Conservation (phyloP, 2,113 vertebrate genomes). For the Albula goreensis region DNA sequence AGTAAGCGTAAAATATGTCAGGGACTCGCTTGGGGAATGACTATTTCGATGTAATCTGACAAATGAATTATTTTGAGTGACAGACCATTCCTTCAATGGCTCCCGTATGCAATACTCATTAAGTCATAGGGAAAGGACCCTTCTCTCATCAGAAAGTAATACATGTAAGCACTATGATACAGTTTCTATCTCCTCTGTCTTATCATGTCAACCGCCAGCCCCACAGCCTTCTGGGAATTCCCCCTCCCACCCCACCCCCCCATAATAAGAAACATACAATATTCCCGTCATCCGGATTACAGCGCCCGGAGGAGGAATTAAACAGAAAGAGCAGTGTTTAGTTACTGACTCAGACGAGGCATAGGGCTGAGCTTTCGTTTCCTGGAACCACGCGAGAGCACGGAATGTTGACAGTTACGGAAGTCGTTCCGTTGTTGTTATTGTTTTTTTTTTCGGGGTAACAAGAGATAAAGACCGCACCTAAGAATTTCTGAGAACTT, state of each 20-base stretch:
- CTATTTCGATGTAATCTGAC: not conserved
- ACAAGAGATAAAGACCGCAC: not conserved
- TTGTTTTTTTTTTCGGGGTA: not conserved
- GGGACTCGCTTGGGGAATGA: not conserved
- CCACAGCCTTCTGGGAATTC: not conserved
- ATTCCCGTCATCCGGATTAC: not conserved
- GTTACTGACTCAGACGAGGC: not conserved
- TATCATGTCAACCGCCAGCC: not conserved
- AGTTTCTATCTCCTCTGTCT: not conserved
- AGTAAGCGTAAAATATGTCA: not conserved
- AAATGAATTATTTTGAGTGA: not conserved
- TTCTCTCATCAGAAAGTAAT: not conserved
- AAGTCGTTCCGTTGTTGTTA: not conserved
- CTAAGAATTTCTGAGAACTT: too few species aligned
- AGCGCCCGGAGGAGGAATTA: not conserved
- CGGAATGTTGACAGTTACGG: not conserved
- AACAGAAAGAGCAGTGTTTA: not conserved
- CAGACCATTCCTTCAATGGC: not conserved
- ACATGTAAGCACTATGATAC: not conserved
- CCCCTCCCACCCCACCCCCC: too few species aligned
- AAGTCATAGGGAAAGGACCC: not conserved
- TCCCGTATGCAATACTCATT: not conserved
- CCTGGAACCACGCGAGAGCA: not conserved
- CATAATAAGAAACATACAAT: not conserved
- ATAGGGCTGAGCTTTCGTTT: not conserved